These are phyloP conservation scores for Metallyticus violacea DNA, from an alignment of 2,888 invertebrate species.

Conservation along the genomic window DNA sequence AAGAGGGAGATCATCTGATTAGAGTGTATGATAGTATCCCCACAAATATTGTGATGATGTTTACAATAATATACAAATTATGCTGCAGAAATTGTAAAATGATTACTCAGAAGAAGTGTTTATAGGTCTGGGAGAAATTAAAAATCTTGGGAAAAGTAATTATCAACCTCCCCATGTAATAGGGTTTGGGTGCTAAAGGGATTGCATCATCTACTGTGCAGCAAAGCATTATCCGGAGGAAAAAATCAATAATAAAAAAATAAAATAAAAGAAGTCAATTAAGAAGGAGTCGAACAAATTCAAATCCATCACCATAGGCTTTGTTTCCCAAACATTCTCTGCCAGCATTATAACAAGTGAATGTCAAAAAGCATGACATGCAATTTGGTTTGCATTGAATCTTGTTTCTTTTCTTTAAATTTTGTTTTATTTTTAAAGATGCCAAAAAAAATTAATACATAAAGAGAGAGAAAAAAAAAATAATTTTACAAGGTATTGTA, in stretches of 20 bases:
- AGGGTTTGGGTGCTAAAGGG: constrained; percentile 24
- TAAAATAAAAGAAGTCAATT: constrained; percentile 33
- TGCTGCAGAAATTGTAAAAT: not conserved
- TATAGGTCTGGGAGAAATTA: not conserved
- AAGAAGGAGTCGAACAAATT: constrained; percentile 35
- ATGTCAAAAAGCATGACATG: constrained; percentile 38
- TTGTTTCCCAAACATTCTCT: constrained; percentile 34
- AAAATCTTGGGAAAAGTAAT: not conserved
- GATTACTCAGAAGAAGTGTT: not conserved
- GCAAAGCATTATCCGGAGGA: constrained; percentile 31
- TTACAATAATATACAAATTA: not conserved
- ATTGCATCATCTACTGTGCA: constrained; percentile 34
- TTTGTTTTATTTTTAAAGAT: not conserved
- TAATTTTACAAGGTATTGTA: constrained; percentile 36
- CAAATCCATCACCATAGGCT: constrained; percentile 37
- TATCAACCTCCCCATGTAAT: not conserved
- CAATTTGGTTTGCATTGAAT: constrained; percentile 27
- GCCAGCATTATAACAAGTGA: constrained; percentile 34
- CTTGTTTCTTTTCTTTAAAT: not conserved
- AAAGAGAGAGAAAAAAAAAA: no score
- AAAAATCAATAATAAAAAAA: constrained; percentile 32
- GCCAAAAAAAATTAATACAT: constrained; percentile 5
- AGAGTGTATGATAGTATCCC: not conserved
- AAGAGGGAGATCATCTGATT: not conserved
- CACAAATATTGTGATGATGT: not conserved